Conservation (phyloP, 2,888 invertebrate species). For the Ornithoptera priamus region DNA sequence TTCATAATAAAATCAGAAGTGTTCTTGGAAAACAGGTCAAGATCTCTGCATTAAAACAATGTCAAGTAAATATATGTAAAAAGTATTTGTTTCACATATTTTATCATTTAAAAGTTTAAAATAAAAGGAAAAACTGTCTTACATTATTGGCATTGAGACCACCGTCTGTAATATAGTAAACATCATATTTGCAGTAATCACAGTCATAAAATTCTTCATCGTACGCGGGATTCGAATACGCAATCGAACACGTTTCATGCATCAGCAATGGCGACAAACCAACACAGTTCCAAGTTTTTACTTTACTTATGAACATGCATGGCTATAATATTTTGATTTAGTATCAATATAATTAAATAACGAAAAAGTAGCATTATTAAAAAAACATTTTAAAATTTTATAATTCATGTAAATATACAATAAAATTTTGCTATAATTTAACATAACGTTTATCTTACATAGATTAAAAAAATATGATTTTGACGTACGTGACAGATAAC, state of each 20-base stretch:
- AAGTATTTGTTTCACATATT: background rate
- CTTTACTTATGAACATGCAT: background rate
- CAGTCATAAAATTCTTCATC: too few species aligned
- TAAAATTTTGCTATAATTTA: background rate
- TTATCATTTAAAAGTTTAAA: background rate
- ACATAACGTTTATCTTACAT: background rate
- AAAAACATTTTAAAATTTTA: background rate
- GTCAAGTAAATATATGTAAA: slow-evolving; percentile 2
- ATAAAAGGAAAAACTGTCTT: background rate
- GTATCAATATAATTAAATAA: background rate
- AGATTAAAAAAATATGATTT: background rate
- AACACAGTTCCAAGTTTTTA: too few species aligned
- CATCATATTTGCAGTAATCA: too few species aligned
- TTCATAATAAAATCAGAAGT: slow-evolving; percentile 20
- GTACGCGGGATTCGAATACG: too few species aligned
- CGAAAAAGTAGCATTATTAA: background rate
- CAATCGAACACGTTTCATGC: too few species aligned
- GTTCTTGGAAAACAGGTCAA: slow-evolving; percentile 23
- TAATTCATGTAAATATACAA: background rate
- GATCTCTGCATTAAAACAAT: slow-evolving; percentile 5
- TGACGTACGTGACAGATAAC: background rate
- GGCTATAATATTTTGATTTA: background rate
- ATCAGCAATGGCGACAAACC: too few species aligned
- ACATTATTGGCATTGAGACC: background rate
- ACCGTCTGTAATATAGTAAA: background rate